Conservation (phyloP, 2,888 invertebrate genomes). For the Agrenia bidenticulata region DNA sequence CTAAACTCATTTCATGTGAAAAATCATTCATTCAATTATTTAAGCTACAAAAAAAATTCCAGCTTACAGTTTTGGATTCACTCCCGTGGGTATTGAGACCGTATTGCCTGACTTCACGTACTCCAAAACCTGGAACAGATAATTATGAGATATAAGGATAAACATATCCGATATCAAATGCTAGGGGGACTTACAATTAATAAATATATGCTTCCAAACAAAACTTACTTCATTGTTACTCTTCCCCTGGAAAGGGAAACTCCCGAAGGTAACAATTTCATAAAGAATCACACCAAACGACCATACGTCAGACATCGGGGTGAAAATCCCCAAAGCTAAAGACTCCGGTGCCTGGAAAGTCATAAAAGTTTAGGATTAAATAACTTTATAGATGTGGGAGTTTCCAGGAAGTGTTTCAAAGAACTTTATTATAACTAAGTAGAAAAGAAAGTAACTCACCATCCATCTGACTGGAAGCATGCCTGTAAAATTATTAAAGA, state of each 20-base stretch:
- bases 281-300: constrained; percentile 83
- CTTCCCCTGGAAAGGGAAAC: constrained; percentile 84
- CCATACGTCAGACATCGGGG: constrained; percentile 86
- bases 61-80: constrained; percentile 77
- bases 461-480: constrained; percentile 91
- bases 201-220: too few species aligned
- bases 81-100: constrained; percentile 72
- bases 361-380: constrained; percentile 11
- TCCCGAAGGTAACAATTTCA: constrained; percentile 82
- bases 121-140: constrained; percentile 59
- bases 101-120: constrained; percentile 75
- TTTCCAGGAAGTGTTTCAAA: too few species aligned
- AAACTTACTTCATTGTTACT: constrained; percentile 63
- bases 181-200: not conserved
- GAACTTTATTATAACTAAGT: too few species aligned
- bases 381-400: not conserved
- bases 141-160: too few species aligned
- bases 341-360: constrained; percentile 72
- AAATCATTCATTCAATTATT: constrained; percentile 15
- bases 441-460: constrained; percentile 55
- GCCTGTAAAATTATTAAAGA: constrained; percentile 56
- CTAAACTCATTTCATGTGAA: not conserved
- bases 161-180: too few species aligned
- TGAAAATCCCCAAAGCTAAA: constrained; percentile 77
- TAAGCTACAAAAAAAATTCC: not conserved